Evolutionary conservation across 2,113 vertebrate genomes (phyloP), one percentile per base, ranked within the genome.

Genomic region (Chunga burmeisteri): DNA sequence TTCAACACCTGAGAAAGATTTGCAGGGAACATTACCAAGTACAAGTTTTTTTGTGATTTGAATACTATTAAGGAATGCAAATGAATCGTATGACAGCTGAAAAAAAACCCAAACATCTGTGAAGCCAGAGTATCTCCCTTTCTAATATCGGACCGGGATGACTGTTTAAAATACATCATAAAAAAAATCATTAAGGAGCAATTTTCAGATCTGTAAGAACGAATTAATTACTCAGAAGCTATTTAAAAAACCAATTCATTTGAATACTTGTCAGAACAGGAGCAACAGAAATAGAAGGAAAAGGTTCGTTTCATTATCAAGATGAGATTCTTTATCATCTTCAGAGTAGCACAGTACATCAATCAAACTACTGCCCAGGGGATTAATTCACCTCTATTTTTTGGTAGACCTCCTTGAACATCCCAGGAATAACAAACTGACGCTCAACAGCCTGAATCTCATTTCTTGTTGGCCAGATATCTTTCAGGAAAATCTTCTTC

Each of bases 401-500:
- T 97, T 99, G 96, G 59, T 99, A 99, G 83, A 99, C 99, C 70
- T 99, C 99, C 97, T 99, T 99, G 96, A 99, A 99, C 99, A 99
- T 99, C 29, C 99, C 98, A 2, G 99, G 99, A 97, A 99, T 99
- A 80, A 99, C 99, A 59, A 98, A 99, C 6, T 98, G 96, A 42
- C 91, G 98, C 94, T 99, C 99, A 73, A 99, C 98, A 1, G 96
- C 98, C 94, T 99, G 99, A 96, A 99, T 99, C 96, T 99, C 99
- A 13, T 99, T 98, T 89, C 99, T 98, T 4, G 99, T 99, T 40
- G 99, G 99, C 99, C 99, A 99, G 96, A 99, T 99, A 53, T 99
- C 99, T 95, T 98, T 98, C 67, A 99, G 98, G 97, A 99, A 99
- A 46, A 99, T 94, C 56, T 98, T 96, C 71, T 97, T 98, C 20